Evolutionary conservation across 1,140 invertebrate genomes (phyloP), one percentile per base, ranked within the genome.

Genomic region (Monomorium pharaonis): DNA sequence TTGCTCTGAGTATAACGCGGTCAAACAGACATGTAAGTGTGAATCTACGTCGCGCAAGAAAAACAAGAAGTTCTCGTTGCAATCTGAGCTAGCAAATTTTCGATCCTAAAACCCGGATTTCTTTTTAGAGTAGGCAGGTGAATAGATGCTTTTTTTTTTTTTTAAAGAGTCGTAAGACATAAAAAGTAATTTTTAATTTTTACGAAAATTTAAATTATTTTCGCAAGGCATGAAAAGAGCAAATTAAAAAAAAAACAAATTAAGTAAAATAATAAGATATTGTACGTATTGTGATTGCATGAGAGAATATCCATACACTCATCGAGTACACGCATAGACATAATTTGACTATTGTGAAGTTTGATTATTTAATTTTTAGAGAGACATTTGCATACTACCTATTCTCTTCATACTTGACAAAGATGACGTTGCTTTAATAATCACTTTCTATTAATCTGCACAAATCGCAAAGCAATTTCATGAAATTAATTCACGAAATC

Each of bases 11-110:
- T 65, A 44, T 49, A 67, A 67, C 69, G 49, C 33, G 42, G 21
- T 58, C 70, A 18, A 72, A 72, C 65, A 72, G 67, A 81, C 78
- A 58, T 14, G 51, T 81, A 81, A 54, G 78, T 37, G 70, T 76
- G 87, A 88, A 84, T 87, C 62, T 84, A 58, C 30, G 69, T 77
- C 58, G 56, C 58, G 60, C 74, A 77, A 80, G 76, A 86, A 85
- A 89, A 90, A 89, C 77, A 81, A 47, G 69, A 56, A 78, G 47
- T 72, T 69, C 58, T 30, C n/a, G 27, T 24, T 72, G 30, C 14
- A 77, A 84, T 87, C 21, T 27, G 33, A 51, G 65, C 51, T 81
- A 21, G 70, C 44, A 72, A 88, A 65, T 87, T 49, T 42, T 78
- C 14, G 44, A 37, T 33, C 6, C 18, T 16, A 37, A 42, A 3